These are phyloP conservation scores for Fratercula arctica DNA, from an alignment of 2,797 vertebrate genomes.

Conservation along the genomic window DNA sequence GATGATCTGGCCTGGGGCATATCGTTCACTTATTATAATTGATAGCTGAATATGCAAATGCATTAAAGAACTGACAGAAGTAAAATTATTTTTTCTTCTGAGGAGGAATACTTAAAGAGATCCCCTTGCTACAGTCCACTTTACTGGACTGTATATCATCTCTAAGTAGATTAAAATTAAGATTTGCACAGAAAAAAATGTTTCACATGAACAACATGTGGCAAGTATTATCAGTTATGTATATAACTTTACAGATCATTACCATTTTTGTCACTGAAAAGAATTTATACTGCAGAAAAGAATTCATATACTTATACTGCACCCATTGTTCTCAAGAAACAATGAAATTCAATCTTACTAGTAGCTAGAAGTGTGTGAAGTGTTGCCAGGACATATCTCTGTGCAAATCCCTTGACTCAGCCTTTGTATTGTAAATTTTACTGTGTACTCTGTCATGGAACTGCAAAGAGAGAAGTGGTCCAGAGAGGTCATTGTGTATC, in stretches of 20 bases:
- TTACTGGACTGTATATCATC: not conserved
- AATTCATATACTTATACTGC: not conserved
- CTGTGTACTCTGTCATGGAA: not conserved
- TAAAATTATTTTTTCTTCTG: not conserved
- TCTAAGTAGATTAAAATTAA: not conserved
- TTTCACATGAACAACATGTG: not conserved
- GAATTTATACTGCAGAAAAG: not conserved
- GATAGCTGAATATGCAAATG: slow-evolving; percentile 16
- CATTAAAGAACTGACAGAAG: not conserved
- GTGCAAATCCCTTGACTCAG: not conserved
- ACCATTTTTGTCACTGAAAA: not conserved
- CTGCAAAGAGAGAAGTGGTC: not conserved
- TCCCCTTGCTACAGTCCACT: not conserved
- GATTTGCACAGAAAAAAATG: not conserved
- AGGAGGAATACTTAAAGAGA: not conserved
- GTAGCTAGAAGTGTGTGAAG: not conserved
- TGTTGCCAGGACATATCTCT: not conserved
- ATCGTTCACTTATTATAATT: not conserved
- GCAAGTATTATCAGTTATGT: not conserved
- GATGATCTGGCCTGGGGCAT: not conserved
- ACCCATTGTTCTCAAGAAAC: not conserved
- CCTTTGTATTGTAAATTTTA: not conserved
- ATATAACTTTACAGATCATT: not conserved
- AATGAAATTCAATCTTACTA: not conserved
- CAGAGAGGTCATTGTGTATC: not conserved